A percentile compares a stretch with the other conserved stretches of the same genome.
phyloP scores from a whole-genome alignment of 1,140 invertebrate genomes.

The Antheraea pernyi region DNA sequence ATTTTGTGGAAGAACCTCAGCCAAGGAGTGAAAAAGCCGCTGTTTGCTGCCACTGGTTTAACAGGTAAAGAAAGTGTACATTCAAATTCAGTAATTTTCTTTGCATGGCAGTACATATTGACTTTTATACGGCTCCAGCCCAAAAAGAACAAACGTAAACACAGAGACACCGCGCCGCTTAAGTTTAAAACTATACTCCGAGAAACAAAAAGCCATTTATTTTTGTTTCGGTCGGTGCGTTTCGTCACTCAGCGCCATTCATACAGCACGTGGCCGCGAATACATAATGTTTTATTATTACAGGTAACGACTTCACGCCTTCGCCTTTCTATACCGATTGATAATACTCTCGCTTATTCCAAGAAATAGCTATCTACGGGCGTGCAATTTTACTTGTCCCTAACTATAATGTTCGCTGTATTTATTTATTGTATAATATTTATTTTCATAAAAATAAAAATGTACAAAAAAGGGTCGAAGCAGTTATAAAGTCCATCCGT shows the following conservation, averaged over 20 bases:
- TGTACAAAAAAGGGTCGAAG: too few relatives aligned
- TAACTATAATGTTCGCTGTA: too few relatives aligned
- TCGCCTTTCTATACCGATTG: conserved; percentile 54
- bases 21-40: too few relatives aligned
- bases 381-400: not conserved
- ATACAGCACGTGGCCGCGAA: conserved; percentile 71
- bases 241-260: conserved; percentile 71
- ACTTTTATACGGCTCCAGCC: not conserved
- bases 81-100: not conserved
- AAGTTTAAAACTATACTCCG: conserved; percentile 45
- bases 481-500: too few relatives aligned
- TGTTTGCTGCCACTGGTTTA: too few relatives aligned
- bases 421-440: too few relatives aligned
- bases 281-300: conserved; percentile 77
- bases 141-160: conserved; percentile 39
- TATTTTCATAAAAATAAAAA: too few relatives aligned
- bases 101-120: not conserved
- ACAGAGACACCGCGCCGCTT: conserved; percentile 56
- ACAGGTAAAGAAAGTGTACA: not conserved
- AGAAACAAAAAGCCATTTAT: conserved; percentile 44
- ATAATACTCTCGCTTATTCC: conserved; percentile 69
- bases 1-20: too few relatives aligned
- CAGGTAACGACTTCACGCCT: conserved; percentile 71
- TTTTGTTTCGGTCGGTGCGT: conserved; percentile 61
- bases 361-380: conserved; percentile 40